A percentile compares a stretch with the other conserved stretches of the same genome.
Evolutionary conservation across 2,797 vertebrate genomes (phyloP).

Genomic region (Lacerta agilis): DNA sequence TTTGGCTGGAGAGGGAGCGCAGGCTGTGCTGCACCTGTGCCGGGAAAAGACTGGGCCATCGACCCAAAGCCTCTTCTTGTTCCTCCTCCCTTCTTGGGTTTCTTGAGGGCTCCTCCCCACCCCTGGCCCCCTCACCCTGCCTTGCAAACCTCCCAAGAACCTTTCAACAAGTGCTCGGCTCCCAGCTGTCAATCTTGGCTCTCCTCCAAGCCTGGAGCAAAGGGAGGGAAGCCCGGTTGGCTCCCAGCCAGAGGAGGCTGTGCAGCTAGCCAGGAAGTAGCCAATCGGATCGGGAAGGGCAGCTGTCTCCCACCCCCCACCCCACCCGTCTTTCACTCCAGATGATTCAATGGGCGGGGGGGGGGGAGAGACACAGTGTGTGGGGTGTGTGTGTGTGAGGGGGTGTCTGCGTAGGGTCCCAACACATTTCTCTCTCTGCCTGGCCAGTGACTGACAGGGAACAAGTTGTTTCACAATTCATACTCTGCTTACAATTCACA

Average conservation of each 20-base stretch:
- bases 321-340: conserved; percentile 37
- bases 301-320: conserved; percentile 56
- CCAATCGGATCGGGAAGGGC: conserved; percentile 59
- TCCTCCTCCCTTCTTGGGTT: conserved; percentile 53
- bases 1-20: conserved; percentile 72
- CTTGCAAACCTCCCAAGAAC: conserved; percentile 73
- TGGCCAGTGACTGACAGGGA: neutral
- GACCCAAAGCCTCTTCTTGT: conserved; percentile 57
- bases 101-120: conserved; percentile 6
- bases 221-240: conserved; percentile 77
- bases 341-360: neutral
- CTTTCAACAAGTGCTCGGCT: conserved; percentile 79
- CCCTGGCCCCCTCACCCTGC: conserved; percentile 49
- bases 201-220: conserved; percentile 72
- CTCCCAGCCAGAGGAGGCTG: conserved; percentile 64
- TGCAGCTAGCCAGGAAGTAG: conserved; percentile 22
- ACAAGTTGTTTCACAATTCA: neutral
- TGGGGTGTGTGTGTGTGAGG: neutral
- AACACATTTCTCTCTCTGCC: fast-evolving
- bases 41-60: conserved; percentile 58
- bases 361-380: fast-evolving
- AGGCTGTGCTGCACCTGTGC: conserved; percentile 66
- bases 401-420: neutral
- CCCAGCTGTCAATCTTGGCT: conserved; percentile 83
- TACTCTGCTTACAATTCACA: neutral